These are phyloP conservation scores for mouse (Mus musculus) DNA, from an alignment of 2,113 vertebrate genomes.

Conservation along the genomic window DNA sequence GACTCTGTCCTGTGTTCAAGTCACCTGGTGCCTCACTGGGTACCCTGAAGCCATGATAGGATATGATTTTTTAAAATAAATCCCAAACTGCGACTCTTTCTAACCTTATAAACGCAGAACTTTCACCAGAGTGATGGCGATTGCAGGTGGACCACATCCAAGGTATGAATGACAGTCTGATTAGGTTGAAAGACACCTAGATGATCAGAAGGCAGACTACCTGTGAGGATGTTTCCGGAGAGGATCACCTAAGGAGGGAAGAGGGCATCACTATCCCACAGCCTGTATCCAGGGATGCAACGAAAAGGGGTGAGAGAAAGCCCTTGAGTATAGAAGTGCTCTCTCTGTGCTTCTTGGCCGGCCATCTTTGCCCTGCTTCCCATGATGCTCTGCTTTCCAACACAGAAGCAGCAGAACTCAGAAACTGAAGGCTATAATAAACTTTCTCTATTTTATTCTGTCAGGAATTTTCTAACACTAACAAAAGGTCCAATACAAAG, in stretches of 20 bases:
- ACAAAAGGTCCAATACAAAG: not conserved
- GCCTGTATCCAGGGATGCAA: not conserved
- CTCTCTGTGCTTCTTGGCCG: not conserved
- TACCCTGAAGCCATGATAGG: not conserved
- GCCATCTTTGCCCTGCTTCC: too few species aligned
- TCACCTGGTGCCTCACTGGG: not conserved
- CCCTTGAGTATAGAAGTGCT: not conserved
- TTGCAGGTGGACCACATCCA: not conserved
- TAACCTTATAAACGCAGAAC: constrained; percentile 51
- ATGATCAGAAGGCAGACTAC: not conserved
- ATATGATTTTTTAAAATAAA: not conserved
- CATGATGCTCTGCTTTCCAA: not conserved
- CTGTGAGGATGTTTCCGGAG: not conserved
- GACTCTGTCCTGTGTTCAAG: not conserved
- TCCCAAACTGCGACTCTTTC: constrained; percentile 17
- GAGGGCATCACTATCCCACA: not conserved
- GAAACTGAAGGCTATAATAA: not conserved
- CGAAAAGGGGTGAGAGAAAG: not conserved
- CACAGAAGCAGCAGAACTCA: not conserved
- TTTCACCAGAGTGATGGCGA: constrained; percentile 2
- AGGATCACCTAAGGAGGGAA: not conserved
- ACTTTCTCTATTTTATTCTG: not conserved
- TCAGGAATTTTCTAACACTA: not conserved
- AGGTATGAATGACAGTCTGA: not conserved
- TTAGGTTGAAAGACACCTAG: not conserved